phyloP scores from a whole-genome alignment of 2,113 vertebrate genomes.

The Shinisaurus crocodilurus region DNA sequence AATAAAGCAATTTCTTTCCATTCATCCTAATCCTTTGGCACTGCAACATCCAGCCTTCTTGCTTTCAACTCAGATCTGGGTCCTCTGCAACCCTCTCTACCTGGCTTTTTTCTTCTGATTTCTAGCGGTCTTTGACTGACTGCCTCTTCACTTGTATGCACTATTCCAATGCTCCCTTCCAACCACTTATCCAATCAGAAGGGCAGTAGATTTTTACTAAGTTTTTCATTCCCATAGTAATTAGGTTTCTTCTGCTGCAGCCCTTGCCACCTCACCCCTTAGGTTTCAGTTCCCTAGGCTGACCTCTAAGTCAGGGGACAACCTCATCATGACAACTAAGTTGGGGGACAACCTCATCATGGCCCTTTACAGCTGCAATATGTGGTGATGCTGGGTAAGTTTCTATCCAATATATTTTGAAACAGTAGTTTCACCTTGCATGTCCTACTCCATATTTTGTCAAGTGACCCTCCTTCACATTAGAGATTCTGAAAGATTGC shows the following conservation, averaged over 20 bases:
- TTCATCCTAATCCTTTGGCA: background rate
- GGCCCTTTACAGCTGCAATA: background rate
- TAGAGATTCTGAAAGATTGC: constrained; percentile 50
- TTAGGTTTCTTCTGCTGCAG: background rate
- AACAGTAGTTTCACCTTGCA: background rate
- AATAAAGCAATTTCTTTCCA: background rate
- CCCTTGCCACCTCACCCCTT: too few species aligned
- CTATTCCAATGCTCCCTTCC: background rate
- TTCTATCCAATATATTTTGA: constrained; percentile 3
- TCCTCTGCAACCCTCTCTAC: background rate
- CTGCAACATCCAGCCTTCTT: background rate
- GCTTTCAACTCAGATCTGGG: background rate
- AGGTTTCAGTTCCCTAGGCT: too few species aligned
- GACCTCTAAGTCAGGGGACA: too few species aligned
- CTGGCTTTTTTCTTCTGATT: background rate
- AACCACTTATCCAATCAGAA: background rate
- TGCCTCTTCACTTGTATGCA: background rate
- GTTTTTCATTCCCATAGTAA: background rate
- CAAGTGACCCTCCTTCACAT: constrained; percentile 44
- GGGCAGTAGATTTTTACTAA: background rate
- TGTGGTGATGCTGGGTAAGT: background rate
- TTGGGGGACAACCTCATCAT: background rate
- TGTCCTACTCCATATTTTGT: constrained; percentile 14
- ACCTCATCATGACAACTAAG: background rate
- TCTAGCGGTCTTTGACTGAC: too few species aligned